These are phyloP conservation scores for Aptenodytes patagonicus DNA, from an alignment of 2,113 vertebrate genomes.

Conservation along the genomic window DNA sequence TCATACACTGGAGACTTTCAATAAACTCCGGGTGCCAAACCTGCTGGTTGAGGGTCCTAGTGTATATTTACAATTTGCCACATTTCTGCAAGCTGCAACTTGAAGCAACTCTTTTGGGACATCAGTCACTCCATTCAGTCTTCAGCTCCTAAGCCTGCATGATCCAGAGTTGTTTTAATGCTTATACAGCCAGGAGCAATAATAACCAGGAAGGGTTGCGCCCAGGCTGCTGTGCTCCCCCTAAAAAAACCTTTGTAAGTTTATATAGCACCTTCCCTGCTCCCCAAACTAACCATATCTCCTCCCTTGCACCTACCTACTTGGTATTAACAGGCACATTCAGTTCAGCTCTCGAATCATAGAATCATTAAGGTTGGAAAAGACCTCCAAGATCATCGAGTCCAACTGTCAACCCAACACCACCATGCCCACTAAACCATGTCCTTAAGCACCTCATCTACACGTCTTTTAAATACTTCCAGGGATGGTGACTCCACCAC, in stretches of 20 bases:
- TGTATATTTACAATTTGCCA: neutral
- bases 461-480: too few species aligned
- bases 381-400: too few species aligned
- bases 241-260: neutral
- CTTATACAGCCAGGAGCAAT: neutral
- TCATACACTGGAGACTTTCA: neutral
- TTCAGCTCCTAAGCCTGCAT: neutral
- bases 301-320: neutral
- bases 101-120: neutral
- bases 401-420: too few species aligned
- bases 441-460: too few species aligned
- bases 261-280: neutral
- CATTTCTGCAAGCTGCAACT: conserved; percentile 15
- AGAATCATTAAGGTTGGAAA: too few species aligned
- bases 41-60: neutral
- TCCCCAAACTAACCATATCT: neutral
- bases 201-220: neutral
- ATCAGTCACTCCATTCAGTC: neutral
- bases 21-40: conserved; percentile 27
- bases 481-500: too few species aligned
- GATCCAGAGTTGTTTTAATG: neutral
- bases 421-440: too few species aligned
- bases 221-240: neutral
- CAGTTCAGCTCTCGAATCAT: neutral
- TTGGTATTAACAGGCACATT: neutral